Evolutionary conservation across 2,797 vertebrate genomes (phyloP).

Genomic region (Pterois miles): DNA sequence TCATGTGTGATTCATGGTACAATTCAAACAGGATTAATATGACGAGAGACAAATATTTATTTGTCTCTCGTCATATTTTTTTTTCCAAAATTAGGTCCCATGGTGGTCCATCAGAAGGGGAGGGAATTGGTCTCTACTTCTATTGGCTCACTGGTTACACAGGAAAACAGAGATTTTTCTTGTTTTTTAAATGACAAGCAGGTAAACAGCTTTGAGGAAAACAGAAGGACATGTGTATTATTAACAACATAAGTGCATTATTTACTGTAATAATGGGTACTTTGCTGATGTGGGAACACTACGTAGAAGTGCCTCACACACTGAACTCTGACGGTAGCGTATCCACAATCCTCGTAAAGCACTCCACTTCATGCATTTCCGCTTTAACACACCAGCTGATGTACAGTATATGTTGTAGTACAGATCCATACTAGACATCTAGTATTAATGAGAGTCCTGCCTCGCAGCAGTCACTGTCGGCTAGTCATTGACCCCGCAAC

Average conservation of each 20-base stretch:
- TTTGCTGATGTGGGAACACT: neutral
- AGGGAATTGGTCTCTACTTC: neutral
- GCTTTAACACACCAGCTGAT: constrained; percentile 1
- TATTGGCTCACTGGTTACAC: neutral
- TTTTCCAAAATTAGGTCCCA: too few relatives aligned
- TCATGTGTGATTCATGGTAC: too few relatives aligned
- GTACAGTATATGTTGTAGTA: neutral
- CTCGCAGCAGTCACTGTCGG: neutral
- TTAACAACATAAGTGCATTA: neutral
- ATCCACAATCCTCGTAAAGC: neutral
- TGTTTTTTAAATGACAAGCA: constrained; percentile 2
- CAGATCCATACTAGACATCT: neutral
- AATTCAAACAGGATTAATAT: too few relatives aligned
- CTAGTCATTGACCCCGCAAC: neutral
- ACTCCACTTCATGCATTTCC: neutral
- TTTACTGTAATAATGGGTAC: constrained; percentile 7
- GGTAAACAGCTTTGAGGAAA: constrained; percentile 19
- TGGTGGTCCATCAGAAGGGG: too few relatives aligned
- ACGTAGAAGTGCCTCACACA: neutral
- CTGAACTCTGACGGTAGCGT: neutral
- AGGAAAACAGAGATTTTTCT: neutral
- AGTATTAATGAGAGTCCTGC: neutral
- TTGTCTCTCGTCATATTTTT: too few relatives aligned
- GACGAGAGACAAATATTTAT: too few relatives aligned
- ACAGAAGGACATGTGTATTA: constrained; percentile 4